Evolutionary conservation across 1,140 invertebrate genomes (phyloP).

Genomic region (Drosophila azteca): DNA sequence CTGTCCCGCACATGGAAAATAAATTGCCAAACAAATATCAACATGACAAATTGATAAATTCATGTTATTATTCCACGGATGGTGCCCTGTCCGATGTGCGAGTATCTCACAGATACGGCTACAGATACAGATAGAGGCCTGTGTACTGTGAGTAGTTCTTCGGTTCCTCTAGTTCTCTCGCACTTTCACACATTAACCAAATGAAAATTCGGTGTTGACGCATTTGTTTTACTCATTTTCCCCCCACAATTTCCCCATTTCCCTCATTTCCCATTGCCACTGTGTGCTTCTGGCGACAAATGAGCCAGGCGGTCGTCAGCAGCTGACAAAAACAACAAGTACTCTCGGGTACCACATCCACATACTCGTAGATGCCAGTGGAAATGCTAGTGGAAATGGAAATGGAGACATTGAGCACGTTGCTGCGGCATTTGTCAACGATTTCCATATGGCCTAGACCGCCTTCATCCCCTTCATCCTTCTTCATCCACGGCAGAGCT

Average conservation of each 20-base stretch:
- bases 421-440: constrained; percentile 78
- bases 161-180: constrained; percentile 47
- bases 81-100: constrained; percentile 13
- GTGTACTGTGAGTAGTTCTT: constrained; percentile 43
- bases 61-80: constrained; percentile 78
- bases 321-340: constrained; percentile 62
- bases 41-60: constrained; percentile 83
- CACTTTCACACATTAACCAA: constrained; percentile 79
- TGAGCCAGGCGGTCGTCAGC: constrained; percentile 62
- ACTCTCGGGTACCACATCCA: constrained; percentile 20
- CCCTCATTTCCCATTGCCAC: background rate
- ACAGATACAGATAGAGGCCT: constrained; percentile 1
- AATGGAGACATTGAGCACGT: constrained; percentile 75
- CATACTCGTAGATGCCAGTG: constrained; percentile 9
- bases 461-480: constrained; percentile 3
- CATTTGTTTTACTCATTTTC: constrained; percentile 76
- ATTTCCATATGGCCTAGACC: constrained; percentile 58
- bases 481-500: background rate
- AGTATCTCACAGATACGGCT: constrained; percentile 22
- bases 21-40: constrained; percentile 83
- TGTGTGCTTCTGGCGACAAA: constrained; percentile 54
- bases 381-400: constrained; percentile 31
- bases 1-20: constrained; percentile 66
- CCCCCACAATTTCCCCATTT: constrained; percentile 22
- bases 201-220: constrained; percentile 82